Percentiles rank a stretch among this genome's conserved stretches.
These are phyloP conservation scores for Epizoanthus stellaris DNA, from an alignment of 92 coral and sea anemone genomes.

Conservation along the genomic window DNA sequence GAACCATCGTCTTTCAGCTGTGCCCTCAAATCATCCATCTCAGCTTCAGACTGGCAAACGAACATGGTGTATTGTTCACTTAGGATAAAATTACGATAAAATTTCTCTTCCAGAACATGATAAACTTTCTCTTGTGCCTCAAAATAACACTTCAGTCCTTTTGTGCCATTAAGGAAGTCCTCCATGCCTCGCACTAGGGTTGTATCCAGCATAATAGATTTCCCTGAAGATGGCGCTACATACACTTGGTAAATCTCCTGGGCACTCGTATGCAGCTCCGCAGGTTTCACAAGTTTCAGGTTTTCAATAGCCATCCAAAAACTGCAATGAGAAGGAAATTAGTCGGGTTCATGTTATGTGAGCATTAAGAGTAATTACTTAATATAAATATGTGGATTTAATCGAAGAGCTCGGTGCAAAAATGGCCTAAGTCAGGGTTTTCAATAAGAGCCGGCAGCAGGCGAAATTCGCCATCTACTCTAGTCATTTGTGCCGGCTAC, in stretches of 20 bases:
- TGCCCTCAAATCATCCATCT: conserved; percentile 90
- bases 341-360: no score
- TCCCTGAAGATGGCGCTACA: conserved; percentile 92
- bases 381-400: no score
- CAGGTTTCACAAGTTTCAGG: conserved; percentile 81
- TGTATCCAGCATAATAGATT: conserved; percentile 92
- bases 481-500: no score
- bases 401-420: no score
- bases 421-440: no score
- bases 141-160: conserved; percentile 82
- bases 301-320: conserved; percentile 99
- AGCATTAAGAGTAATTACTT: no score
- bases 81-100: conserved; percentile 91
- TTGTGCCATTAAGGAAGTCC: conserved; percentile 77
- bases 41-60: conserved; percentile 92
- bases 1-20: conserved; percentile 80
- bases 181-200: conserved; percentile 91
- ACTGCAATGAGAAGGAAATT: conserved; percentile 47
- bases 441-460: no score
- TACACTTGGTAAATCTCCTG: conserved; percentile 93
- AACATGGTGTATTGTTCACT: conserved; percentile 93
- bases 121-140: conserved; percentile 89
- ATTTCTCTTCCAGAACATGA: conserved; percentile 82
- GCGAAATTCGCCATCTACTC: no score
- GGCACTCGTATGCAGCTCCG: conserved; percentile 84